Evolutionary conservation across 1,140 invertebrate genomes (phyloP).

Genomic region (Mamestra configurata): DNA sequence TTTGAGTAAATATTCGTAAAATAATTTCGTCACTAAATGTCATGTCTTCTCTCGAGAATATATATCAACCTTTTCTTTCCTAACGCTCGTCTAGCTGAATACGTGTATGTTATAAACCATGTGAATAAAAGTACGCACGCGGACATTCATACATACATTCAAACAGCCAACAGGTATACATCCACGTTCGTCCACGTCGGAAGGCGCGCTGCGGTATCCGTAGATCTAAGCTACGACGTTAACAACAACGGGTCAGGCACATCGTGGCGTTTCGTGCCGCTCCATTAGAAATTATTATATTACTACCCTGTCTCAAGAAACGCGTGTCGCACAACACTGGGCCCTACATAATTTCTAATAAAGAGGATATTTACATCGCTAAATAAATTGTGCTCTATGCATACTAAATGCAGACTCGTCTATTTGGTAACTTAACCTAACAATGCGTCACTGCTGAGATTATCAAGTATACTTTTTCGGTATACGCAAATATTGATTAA

Average conservation of each 20-base stretch:
- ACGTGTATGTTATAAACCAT: constrained; percentile 28
- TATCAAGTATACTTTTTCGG: constrained; percentile 62
- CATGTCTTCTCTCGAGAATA: constrained; percentile 22
- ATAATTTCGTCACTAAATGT: constrained; percentile 45
- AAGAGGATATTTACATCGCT: constrained; percentile 44
- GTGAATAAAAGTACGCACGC: constrained; percentile 43
- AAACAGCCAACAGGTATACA: constrained; percentile 17
- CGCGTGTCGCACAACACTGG: constrained; percentile 6
- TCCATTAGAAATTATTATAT: constrained; percentile 53
- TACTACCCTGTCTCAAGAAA: constrained; percentile 33
- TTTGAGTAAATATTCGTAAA: constrained; percentile 48
- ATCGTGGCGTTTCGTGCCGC: constrained; percentile 71
- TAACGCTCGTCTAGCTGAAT: not conserved
- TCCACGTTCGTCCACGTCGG: constrained; percentile 42
- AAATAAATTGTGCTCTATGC: constrained; percentile 65
- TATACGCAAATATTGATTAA: constrained; percentile 44
- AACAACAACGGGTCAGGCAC: constrained; percentile 78
- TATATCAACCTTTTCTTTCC: constrained; percentile 2
- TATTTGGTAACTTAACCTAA: constrained; percentile 82
- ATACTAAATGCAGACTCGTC: constrained; percentile 81
- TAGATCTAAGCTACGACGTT: constrained; percentile 63
- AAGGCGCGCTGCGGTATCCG: constrained; percentile 67
- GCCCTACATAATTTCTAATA: constrained; percentile 51
- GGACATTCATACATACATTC: constrained; percentile 17
- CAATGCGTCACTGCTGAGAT: constrained; percentile 68